These are phyloP conservation scores for Paracyclopina nana DNA, from an alignment of 1,140 invertebrate genomes.

Conservation along the genomic window DNA sequence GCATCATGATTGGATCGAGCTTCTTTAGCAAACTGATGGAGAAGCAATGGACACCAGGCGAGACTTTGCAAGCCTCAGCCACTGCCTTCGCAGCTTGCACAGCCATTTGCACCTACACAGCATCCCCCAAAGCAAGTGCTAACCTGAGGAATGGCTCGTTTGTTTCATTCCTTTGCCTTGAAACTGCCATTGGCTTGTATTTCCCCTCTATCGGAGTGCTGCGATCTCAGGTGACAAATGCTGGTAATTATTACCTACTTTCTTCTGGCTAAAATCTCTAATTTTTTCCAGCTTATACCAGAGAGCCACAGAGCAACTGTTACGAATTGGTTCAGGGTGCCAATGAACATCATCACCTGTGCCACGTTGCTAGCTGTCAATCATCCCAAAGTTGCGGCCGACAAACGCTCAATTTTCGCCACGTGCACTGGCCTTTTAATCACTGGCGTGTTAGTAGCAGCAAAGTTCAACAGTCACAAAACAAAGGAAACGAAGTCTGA, in stretches of 20 bases:
- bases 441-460: background rate
- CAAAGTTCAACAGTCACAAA: background rate
- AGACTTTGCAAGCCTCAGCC: conserved; percentile 25
- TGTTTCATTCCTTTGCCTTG: conserved; percentile 39
- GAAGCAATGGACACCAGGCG: conserved; percentile 21
- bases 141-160: conserved; percentile 29
- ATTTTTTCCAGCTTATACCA: conserved; percentile 42
- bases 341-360: conserved; percentile 38
- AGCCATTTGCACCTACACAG: conserved; percentile 23
- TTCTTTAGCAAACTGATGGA: conserved; percentile 34
- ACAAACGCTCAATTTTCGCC: conserved; percentile 29
- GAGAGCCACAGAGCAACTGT: conserved; percentile 38
- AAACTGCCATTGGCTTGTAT: conserved; percentile 32
- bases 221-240: conserved; percentile 34
- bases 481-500: background rate
- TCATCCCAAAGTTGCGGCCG: conserved; percentile 27
- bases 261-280: no score
- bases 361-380: conserved; percentile 31
- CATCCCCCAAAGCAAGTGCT: conserved; percentile 15
- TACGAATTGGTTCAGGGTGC: conserved; percentile 38
- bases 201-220: conserved; percentile 39
- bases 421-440: conserved; percentile 25
- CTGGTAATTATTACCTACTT: no score
- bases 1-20: conserved; percentile 45
- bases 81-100: conserved; percentile 22